phyloP scores from a whole-genome alignment of 2,113 vertebrate species.

The Baryphthengus martii region DNA sequence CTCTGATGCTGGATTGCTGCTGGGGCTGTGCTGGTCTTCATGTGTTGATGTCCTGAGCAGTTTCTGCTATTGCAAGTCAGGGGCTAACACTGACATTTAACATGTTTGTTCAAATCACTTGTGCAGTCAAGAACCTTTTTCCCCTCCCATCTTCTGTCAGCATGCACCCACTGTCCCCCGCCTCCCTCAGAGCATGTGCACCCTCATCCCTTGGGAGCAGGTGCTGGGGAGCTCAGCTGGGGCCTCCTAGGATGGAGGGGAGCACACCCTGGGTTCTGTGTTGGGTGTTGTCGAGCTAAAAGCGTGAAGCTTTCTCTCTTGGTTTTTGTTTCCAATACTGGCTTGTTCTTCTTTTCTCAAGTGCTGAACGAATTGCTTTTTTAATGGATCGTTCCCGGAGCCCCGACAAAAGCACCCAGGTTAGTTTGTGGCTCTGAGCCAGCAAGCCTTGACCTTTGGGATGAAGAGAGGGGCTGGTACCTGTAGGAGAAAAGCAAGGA shows the following conservation, averaged over 20 bases:
- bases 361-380: slow-evolving; percentile 59
- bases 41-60: background rate
- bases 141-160: background rate
- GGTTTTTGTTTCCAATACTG: background rate
- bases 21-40: background rate
- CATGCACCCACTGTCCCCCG: background rate
- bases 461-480: background rate
- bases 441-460: background rate
- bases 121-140: background rate
- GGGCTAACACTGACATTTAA: background rate
- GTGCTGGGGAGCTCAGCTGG: background rate
- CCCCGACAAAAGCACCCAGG: slow-evolving; percentile 43
- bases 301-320: background rate
- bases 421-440: background rate
- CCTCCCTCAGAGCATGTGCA: background rate
- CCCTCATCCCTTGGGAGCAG: background rate
- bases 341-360: background rate
- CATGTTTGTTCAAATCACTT: background rate
- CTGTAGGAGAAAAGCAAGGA: background rate
- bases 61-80: background rate
- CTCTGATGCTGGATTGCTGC: background rate
- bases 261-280: background rate
- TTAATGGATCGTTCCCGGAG: slow-evolving; percentile 68
- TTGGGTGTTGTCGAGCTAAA: too few relatives aligned
- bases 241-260: background rate